These are phyloP conservation scores for Leucophenga montana DNA, from an alignment of 2,888 invertebrate genomes.

Conservation along the genomic window DNA sequence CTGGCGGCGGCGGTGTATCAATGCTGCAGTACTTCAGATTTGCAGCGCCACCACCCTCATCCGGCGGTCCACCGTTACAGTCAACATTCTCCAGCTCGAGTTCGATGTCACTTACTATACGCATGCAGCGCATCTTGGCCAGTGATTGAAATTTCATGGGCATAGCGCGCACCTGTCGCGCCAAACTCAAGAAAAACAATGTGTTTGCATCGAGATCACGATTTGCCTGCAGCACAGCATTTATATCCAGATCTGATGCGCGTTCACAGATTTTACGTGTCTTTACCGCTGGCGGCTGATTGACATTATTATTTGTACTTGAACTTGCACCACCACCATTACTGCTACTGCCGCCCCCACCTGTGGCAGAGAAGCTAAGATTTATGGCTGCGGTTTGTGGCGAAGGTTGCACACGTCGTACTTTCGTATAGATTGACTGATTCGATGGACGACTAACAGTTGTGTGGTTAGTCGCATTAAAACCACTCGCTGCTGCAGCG, in stretches of 20 bases:
- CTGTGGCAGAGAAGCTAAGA: conserved; percentile 57
- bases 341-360: conserved; percentile 4
- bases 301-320: conserved; percentile 26
- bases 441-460: conserved; percentile 43
- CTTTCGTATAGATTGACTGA: conserved; percentile 58
- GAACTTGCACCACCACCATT: conserved; percentile 17
- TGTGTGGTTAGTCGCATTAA: conserved; percentile 30
- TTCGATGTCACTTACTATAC: conserved; percentile 72
- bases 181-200: conserved; percentile 70
- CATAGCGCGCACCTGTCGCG: conserved; percentile 70
- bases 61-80: conserved; percentile 57
- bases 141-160: conserved; percentile 71
- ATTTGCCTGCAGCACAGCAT: conserved; percentile 68
- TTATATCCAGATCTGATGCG: conserved; percentile 64
- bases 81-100: conserved; percentile 70
- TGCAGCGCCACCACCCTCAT: conserved; percentile 42
- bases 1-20: conserved; percentile 63
- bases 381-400: conserved; percentile 68
- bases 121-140: conserved; percentile 73
- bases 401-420: conserved; percentile 66
- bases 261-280: conserved; percentile 59
- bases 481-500: conserved; percentile 5
- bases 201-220: conserved; percentile 71
- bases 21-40: conserved; percentile 63
- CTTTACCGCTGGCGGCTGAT: conserved; percentile 57